Conservation (phyloP, 2,797 vertebrate species). For the Mormyrus proboscirostris region DNA sequence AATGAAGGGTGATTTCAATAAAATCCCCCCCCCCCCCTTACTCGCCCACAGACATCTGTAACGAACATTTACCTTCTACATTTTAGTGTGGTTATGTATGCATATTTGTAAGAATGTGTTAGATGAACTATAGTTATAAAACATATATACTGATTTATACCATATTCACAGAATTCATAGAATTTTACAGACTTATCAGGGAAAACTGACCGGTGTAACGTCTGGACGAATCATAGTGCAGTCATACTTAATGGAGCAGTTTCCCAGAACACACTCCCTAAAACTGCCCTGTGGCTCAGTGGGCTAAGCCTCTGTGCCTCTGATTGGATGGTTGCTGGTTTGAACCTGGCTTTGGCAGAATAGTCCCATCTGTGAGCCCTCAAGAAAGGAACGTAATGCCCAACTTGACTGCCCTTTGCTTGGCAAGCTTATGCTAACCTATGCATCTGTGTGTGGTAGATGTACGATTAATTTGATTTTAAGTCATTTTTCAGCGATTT, state of each 20-base stretch:
- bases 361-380: background rate
- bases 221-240: background rate
- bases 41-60: background rate
- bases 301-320: background rate
- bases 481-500: background rate
- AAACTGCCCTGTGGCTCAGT: background rate
- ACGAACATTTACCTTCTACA: background rate
- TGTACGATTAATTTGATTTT: background rate
- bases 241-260: background rate
- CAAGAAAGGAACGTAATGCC: background rate
- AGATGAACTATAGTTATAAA: background rate
- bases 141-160: background rate
- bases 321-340: background rate
- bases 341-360: background rate
- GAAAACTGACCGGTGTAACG: background rate
- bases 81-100: background rate
- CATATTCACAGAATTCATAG: background rate
- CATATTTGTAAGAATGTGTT: background rate
- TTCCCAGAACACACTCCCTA: background rate
- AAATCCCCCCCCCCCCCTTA: background rate
- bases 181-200: background rate
- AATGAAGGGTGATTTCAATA: background rate
- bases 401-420: background rate
- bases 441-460: background rate
- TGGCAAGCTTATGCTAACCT: background rate